phyloP scores from a whole-genome alignment of 2,113 vertebrate species.

The Cinclus cinclus region DNA sequence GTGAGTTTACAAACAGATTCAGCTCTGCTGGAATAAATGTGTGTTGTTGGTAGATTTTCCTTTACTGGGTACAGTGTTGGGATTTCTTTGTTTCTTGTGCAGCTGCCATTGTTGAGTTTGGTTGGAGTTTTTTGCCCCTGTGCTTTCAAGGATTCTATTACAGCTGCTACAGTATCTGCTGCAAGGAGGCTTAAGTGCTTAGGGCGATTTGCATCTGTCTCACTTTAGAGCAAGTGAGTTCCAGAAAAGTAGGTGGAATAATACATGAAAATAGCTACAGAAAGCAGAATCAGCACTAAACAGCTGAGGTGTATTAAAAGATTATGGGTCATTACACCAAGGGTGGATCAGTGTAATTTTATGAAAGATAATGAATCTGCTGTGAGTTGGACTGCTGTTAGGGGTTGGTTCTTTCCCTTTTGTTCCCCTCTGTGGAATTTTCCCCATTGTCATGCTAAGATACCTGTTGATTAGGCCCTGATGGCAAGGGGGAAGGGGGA shows the following conservation, averaged over 20 bases:
- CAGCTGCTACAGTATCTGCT: neutral
- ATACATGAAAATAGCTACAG: neutral
- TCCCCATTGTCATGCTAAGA: no score
- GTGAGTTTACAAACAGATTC: neutral
- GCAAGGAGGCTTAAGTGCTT: neutral
- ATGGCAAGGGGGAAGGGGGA: no score
- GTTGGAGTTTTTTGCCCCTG: neutral
- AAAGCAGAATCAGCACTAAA: constrained; percentile 43
- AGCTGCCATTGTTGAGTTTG: neutral
- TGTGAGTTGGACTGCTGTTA: neutral
- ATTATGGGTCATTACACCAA: neutral
- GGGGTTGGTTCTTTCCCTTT: no score
- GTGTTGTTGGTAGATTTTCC: neutral
- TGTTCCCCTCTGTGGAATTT: no score
- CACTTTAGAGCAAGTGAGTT: neutral
- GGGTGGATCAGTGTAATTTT: neutral
- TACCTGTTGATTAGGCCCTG: no score
- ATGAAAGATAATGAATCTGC: neutral
- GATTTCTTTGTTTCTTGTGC: neutral
- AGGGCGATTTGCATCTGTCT: neutral
- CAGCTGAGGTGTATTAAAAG: constrained; percentile 15
- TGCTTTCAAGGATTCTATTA: neutral
- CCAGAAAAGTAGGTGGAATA: constrained; percentile 8
- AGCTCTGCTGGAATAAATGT: neutral
- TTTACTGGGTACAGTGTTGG: neutral